Percentiles rank a stretch among this genome's conserved stretches.
Evolutionary conservation across 2,888 invertebrate species (phyloP).

Genomic region (Acanthopleura granulata): DNA sequence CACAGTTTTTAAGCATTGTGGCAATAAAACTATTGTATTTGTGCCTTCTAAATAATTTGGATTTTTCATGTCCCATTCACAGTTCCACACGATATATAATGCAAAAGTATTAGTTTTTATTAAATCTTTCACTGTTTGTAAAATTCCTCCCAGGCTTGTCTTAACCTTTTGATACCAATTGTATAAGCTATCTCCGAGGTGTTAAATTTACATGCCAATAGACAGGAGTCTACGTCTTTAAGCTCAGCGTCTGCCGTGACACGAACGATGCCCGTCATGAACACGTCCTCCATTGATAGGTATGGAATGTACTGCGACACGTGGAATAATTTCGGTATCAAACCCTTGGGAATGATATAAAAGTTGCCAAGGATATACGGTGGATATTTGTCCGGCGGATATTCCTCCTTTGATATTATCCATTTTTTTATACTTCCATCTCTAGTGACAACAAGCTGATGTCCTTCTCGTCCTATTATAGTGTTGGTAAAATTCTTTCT

Average conservation of each 20-base stretch:
- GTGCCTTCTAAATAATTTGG: too few relatives aligned
- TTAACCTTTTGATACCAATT: too few relatives aligned
- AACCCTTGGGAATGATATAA: slow-evolving; percentile 33
- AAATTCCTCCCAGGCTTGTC: too few relatives aligned
- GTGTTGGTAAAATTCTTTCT: background rate
- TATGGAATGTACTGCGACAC: slow-evolving; percentile 70
- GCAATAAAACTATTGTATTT: too few relatives aligned
- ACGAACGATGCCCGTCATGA: slow-evolving; percentile 39
- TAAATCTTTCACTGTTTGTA: too few relatives aligned
- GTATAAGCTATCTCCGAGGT: too few relatives aligned
- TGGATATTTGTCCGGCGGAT: slow-evolving; percentile 32
- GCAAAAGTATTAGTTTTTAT: too few relatives aligned
- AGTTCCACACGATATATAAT: too few relatives aligned
- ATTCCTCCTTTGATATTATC: slow-evolving; percentile 33
- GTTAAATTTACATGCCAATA: too few relatives aligned
- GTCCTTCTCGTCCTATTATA: background rate
- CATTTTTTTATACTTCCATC: slow-evolving; percentile 42
- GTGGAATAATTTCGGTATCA: slow-evolving; percentile 64
- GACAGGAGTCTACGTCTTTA: background rate
- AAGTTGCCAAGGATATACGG: slow-evolving; percentile 37
- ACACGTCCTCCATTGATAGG: slow-evolving; percentile 42
- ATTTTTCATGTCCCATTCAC: too few relatives aligned
- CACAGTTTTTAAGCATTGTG: too few relatives aligned
- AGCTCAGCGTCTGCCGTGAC: slow-evolving; percentile 22
- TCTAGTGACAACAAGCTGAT: background rate